These are phyloP conservation scores for Acrocera orbiculus DNA, from an alignment of 2,888 invertebrate species.

Conservation along the genomic window DNA sequence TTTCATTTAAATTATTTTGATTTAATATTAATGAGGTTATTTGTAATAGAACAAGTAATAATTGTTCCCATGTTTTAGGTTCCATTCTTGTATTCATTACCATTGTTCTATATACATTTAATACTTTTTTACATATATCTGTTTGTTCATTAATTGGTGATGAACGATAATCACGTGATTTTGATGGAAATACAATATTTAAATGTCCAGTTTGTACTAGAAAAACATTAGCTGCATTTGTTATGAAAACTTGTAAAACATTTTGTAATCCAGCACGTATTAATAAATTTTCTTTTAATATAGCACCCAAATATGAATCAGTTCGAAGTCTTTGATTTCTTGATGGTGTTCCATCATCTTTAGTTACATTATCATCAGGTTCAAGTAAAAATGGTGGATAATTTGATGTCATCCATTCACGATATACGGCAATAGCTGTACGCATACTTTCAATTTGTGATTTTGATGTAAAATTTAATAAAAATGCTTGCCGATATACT, in stretches of 20 bases:
- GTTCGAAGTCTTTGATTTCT: constrained; percentile 46
- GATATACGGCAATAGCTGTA: constrained; percentile 79
- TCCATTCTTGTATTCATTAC: constrained; percentile 94
- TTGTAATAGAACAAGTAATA: constrained; percentile 69
- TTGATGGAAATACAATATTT: constrained; percentile 37
- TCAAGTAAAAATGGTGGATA: constrained; percentile 59
- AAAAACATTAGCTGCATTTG: constrained; percentile 90
- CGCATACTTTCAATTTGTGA: constrained; percentile 73
- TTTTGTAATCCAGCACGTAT: constrained; percentile 69
- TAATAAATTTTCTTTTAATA: constrained; percentile 59
- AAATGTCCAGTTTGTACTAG: constrained; percentile 37
- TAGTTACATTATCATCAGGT: constrained; percentile 34
- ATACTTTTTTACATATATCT: constrained; percentile 86
- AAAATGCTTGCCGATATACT: constrained; percentile 81
- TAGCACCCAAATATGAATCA: constrained; percentile 73
- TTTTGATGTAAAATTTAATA: constrained; percentile 54
- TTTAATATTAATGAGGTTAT: constrained; percentile 79
- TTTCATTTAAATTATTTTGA: constrained; percentile 51
- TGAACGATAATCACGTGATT: constrained; percentile 39
- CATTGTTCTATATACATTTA: constrained; percentile 91
- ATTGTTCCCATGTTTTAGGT: constrained; percentile 81
- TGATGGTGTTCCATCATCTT: constrained; percentile 31
- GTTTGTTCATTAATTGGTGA: constrained; percentile 78
- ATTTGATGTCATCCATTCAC: constrained; percentile 87
- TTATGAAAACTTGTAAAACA: constrained; percentile 51